Conservation (phyloP, 2,888 invertebrate species). For the Cosmia trapezina region DNA sequence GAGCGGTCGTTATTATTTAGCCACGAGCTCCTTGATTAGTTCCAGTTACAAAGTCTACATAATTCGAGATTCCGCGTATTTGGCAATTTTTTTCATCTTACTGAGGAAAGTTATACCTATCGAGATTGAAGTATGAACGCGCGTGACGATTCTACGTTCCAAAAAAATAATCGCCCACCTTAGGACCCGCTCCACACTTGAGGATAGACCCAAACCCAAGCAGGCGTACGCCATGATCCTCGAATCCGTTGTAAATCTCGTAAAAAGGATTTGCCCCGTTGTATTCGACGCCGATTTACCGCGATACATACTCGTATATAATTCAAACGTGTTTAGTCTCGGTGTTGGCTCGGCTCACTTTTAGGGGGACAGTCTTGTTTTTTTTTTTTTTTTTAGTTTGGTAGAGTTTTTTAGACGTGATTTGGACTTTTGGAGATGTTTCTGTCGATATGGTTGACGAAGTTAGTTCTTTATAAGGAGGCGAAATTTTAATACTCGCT, state of each 20-base stretch:
- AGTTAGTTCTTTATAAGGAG: background rate
- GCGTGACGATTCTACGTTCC: too few species aligned
- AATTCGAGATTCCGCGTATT: too few species aligned
- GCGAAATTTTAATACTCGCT: background rate
- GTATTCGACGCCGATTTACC: conserved; percentile 86
- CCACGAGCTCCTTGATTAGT: too few species aligned
- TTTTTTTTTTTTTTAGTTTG: conserved; percentile 22
- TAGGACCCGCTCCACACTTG: conserved; percentile 13
- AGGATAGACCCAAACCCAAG: conserved; percentile 65
- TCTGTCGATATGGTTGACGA: background rate
- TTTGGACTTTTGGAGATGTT: conserved; percentile 3
- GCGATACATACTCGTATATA: conserved; percentile 75
- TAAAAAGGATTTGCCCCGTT: conserved; percentile 86
- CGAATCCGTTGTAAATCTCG: conserved; percentile 87
- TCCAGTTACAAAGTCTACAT: too few species aligned
- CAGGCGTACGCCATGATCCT: conserved; percentile 78
- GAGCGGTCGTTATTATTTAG: too few species aligned
- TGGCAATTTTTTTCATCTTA: too few species aligned
- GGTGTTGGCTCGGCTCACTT: conserved; percentile 35
- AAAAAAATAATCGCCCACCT: background rate
- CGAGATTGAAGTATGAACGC: too few species aligned
- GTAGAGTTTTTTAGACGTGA: conserved; percentile 2
- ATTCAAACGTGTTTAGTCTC: conserved; percentile 67
- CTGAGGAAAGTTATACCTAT: too few species aligned
- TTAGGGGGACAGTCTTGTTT: conserved; percentile 14